These are phyloP conservation scores for Oligia fasciuncula DNA, from an alignment of 2,888 invertebrate genomes.

Conservation along the genomic window DNA sequence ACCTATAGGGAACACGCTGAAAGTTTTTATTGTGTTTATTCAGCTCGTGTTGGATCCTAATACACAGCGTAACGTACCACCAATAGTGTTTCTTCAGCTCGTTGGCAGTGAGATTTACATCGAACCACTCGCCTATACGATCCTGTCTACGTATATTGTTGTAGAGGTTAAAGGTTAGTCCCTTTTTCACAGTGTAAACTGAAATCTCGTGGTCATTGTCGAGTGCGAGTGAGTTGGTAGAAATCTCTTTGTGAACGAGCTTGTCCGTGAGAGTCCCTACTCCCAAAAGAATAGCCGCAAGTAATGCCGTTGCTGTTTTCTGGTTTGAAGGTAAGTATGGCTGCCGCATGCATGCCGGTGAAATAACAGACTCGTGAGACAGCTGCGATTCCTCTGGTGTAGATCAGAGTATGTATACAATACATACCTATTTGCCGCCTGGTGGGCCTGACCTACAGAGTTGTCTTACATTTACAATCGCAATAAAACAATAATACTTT, in stretches of 20 bases:
- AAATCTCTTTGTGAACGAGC: not conserved
- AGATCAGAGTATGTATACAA: not conserved
- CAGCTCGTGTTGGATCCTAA: too few species aligned
- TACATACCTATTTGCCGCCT: not conserved
- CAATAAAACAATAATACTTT: slow-evolving; percentile 24
- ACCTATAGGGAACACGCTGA: too few species aligned
- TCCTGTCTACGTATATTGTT: too few species aligned
- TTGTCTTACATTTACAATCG: not conserved
- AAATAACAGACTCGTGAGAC: not conserved
- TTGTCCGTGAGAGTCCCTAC: not conserved
- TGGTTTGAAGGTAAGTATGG: not conserved
- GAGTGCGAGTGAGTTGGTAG: not conserved
- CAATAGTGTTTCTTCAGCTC: too few species aligned
- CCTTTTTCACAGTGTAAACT: too few species aligned
- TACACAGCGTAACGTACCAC: too few species aligned
- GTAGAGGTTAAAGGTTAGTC: too few species aligned
- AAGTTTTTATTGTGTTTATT: too few species aligned
- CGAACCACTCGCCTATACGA: too few species aligned
- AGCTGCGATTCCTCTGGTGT: not conserved
- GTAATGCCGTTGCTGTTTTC: not conserved
- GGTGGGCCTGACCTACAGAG: not conserved
- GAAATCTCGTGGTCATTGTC: too few species aligned
- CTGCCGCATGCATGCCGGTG: too few species aligned
- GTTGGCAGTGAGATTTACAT: too few species aligned
- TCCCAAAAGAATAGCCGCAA: not conserved